Percentiles rank a stretch among this genome's conserved stretches.
Evolutionary conservation across 2,113 vertebrate species (phyloP).

Genomic region (Odocoileus virginianus): DNA sequence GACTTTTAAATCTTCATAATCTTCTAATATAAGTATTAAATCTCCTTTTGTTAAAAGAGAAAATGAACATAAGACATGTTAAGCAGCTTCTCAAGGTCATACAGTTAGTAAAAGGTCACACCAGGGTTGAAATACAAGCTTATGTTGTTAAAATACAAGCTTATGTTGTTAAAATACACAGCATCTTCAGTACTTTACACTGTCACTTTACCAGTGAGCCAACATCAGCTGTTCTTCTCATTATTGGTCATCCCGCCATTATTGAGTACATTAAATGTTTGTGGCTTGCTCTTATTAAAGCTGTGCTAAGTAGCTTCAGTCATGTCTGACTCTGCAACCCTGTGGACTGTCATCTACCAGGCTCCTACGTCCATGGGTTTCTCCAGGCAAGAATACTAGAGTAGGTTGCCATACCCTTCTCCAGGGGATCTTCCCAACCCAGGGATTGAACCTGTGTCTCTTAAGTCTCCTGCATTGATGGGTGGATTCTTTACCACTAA

Average conservation of each 20-base stretch:
- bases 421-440: neutral
- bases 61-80: neutral
- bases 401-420: neutral
- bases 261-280: neutral
- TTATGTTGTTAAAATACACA: no score
- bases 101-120: neutral
- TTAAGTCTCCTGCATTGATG: neutral
- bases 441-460: neutral
- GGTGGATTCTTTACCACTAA: neutral
- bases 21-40: neutral
- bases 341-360: neutral
- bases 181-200: neutral
- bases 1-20: neutral
- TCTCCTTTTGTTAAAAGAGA: neutral
- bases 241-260: neutral
- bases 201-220: neutral
- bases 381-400: neutral
- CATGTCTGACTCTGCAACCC: neutral
- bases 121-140: neutral
- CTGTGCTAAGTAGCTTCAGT: neutral
- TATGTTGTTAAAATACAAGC: neutral
- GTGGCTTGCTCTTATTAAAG: neutral
- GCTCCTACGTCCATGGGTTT: neutral
- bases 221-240: neutral
- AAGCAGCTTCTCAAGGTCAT: neutral